Evolutionary conservation across 2,113 vertebrate species (phyloP), one percentile per base, ranked within the genome.

Genomic region (Epinephelus cyanopodus): DNA sequence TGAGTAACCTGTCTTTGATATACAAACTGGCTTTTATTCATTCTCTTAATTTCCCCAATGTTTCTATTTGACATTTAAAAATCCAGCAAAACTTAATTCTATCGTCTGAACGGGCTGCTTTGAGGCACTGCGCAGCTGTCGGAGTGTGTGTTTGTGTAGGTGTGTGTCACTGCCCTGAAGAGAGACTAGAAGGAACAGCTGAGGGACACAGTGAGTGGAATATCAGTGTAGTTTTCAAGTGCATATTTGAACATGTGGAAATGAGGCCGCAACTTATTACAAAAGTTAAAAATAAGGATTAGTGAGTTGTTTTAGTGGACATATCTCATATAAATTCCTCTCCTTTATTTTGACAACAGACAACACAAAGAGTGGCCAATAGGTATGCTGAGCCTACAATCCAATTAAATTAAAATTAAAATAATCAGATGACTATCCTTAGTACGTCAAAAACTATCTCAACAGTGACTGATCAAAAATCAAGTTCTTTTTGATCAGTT

Each of bases 61-160:
- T 60, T 60, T 14, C 48, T 60, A 23, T 73, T 60, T 60, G 39
- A 73, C 56, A 73, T 60, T 29, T 15, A 19, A 23, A 71, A 39
- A 57, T 4, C 19, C 5, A 42, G 17, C 9, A 17, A 56, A 25
- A 72, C 25, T 3, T 13, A 33, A 19, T 61, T n/a, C 56, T 27
- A 50, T 37, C 57, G 3, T 33, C 11, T 61, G 37, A 47, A 42
- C 5, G 5, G 29, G 53, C 9, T 23, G 45, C 45, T 66, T 8
- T 2, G 25, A 17, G 14, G 45, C 63, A 18, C 19, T 17, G 29
- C 13, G n/a, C 13, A 54, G 50, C 50, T 39, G 37, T 23, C 23
- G 5, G 19, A 21, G 66, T 69, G 52, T 45, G 53, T 25, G 60
- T 3, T 23, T 45, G 50, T 56, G 39, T n/a, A 11, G 54, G 74